Base-by-base conservation (phyloP, 2,113 vertebrate genomes). In the Hemiscyllium ocellatum region DNA sequence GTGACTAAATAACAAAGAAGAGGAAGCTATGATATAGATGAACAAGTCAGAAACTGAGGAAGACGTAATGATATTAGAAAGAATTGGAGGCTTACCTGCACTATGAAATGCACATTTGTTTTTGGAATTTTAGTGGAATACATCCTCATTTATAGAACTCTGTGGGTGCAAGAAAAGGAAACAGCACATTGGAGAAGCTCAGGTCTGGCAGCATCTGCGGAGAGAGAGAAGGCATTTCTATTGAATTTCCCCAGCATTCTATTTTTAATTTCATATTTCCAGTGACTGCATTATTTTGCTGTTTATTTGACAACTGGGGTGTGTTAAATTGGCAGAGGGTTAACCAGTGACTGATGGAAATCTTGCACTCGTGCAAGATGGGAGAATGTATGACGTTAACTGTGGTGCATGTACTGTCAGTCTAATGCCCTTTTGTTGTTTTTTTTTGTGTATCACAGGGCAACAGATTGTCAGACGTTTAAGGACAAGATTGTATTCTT, bases 391-490 rank as follows among this genome's bases (percentile, higher is more conserved):
- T 78, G 86, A 78, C 1, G n/a, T 96, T 86, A 90, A 69, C 47
- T 90, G 19, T 66, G 24, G 72, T 96, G 65, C 61, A 47, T 96
- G 80, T 15, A 22, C 52, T 13, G 33, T 86, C 5, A 96, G 69
- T 56, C 70, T 86, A 76, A 93, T 93, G 24, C 80, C 4, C 93
- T 80, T 85, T 95, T 15, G 19, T 94, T 69, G 2, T 96, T 66
- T 95, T 83, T 96, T 95, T 96, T 95, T 90, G 68, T 96, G 42
- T 96, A 96, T 96, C 96, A 68, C 97, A 99, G 99, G 99, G 66
- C 98, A 99, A 96, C 98, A 98, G 97, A 99, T 99, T 96, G 98
- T 99, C 96, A 98, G 98, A 85, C 98, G 98, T 96, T 97, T 99
- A 96, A 98, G 99, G 80, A 96, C 97, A 95, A 97, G 97, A 0